These are phyloP conservation scores for Proales similis DNA, from an alignment of 1,140 invertebrate species.

Conservation along the genomic window DNA sequence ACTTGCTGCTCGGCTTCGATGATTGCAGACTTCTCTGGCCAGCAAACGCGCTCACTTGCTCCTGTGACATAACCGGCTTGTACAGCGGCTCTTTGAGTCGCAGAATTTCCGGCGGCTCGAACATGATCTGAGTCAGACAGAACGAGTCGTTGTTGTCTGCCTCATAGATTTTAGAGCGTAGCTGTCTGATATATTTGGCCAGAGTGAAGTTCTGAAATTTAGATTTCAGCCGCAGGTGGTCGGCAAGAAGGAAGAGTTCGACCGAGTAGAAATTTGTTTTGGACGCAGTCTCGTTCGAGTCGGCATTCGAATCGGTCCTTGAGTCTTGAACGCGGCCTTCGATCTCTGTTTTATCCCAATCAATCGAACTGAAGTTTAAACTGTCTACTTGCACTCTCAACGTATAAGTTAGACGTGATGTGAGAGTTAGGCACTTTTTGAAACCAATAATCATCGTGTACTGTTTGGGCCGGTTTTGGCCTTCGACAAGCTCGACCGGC, in stretches of 20 bases:
- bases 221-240: constrained; percentile 6
- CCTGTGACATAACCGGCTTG: constrained; percentile 13
- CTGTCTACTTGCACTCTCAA: too few relatives aligned
- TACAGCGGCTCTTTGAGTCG: constrained; percentile 32
- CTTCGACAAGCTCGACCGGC: neutral
- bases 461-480: neutral
- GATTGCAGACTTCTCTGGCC: constrained; percentile 8
- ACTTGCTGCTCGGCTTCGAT: constrained; percentile 22
- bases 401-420: neutral
- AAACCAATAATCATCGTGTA: neutral
- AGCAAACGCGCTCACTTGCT: neutral
- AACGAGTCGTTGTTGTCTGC: neutral
- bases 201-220: constrained; percentile 3
- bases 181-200: neutral
- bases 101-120: constrained; percentile 20
- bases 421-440: constrained; percentile 23
- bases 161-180: neutral
- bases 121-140: neutral
- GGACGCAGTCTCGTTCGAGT: neutral
- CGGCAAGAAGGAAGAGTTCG: too few relatives aligned
- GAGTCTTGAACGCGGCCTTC: neutral
- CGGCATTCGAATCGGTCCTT: neutral
- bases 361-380: too few relatives aligned
- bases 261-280: too few relatives aligned
- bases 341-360: too few relatives aligned